Evolutionary conservation across 1,140 invertebrate species (phyloP), one percentile per base, ranked within the genome.

Genomic region (Drosophila murphyi): DNA sequence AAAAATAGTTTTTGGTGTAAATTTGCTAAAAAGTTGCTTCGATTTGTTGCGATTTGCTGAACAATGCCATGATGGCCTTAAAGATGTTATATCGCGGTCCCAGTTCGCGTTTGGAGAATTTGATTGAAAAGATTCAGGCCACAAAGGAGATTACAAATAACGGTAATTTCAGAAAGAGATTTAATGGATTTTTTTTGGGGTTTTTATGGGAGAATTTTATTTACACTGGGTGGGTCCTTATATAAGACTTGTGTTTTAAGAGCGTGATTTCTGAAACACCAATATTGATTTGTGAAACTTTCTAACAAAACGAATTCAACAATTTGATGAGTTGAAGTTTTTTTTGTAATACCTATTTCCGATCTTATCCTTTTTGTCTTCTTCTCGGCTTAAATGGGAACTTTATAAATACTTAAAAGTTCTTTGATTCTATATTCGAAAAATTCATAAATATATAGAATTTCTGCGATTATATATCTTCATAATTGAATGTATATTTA

Each of bases 61-160:
- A 89, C 56, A 59, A 86, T 83, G 89, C 89, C 89, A 88, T 91
- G 90, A 82, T 85, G 91, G 85, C 88, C 68, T 80, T 92, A 63
- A 92, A 90, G 78, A 96, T 96, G 96, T 93, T 96, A 91, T 96
- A 96, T 93, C 96, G 96, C 89, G 96, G 96, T 68, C 96, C 96
- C 91, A 96, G 96, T 93, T 96, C 95, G 85, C 94, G 95, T 72
- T 92, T 97, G 85, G 96, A 97, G 93, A 95, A 96, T 80, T 93
- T 97, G 73, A 97, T 97, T 76, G 96, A 96, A 88, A 97, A 97
- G 93, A 97, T 97, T 79, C 96, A 97, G 87, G 96, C 96, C 3
- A 96, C 96, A 78, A 96, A 96, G 93, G 95, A 95, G 83, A 88
- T 91, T 59, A 77, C 72, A 37, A 91, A 76, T 71, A 77, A 78